Evolutionary conservation across 2,113 vertebrate species (phyloP), one percentile per base, ranked within the genome.

Genomic region (Alectura lathami): DNA sequence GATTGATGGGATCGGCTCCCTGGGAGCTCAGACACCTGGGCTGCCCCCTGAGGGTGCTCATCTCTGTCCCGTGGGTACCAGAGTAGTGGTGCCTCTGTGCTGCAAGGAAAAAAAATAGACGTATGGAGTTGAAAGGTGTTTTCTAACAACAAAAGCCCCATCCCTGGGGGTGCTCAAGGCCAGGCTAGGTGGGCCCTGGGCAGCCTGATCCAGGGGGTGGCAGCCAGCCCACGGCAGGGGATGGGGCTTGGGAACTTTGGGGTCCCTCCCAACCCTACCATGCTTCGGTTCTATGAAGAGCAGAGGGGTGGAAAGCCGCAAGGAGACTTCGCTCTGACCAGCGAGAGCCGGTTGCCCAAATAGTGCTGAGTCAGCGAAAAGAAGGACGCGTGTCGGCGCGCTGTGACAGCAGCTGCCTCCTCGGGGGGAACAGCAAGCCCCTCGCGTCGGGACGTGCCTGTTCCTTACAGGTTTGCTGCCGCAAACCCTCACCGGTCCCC

Each of bases 391-490:
- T 21, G 56, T 36, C 69, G 9, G 34, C 0, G 0, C 50, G 56
- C 84, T 45, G 42, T 0, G 0, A 16, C 0, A 6, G 1, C 62
- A 60, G 67, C 48, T 0, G 2, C 32, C 32, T n/a, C 69, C 54
- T 8, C 0, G 0, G 42, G 32, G 24, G 38, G 29, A 38, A 62
- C 24, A 24, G 40, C 40, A 63, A 29, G 26, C 17, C 60, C 60
- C 38, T 63, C 20, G 17, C 17, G 13, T 13, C 26, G 38, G 36
- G 60, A 40, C 38, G 27, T 4, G 18, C 29, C 6, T 11, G 3
- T 7, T 45, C 32, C 64, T 18, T 7, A 38, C 26, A 14, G 27
- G 32, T 42, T 32, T 32, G 48, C 53, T 22, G 32, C 16, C 6
- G 3, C 22, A 4, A 53, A 10, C 8, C 45, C 68, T 38, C 0